Evolutionary conservation across 2,888 invertebrate genomes (phyloP).

Genomic region (Syrphus vitripennis): DNA sequence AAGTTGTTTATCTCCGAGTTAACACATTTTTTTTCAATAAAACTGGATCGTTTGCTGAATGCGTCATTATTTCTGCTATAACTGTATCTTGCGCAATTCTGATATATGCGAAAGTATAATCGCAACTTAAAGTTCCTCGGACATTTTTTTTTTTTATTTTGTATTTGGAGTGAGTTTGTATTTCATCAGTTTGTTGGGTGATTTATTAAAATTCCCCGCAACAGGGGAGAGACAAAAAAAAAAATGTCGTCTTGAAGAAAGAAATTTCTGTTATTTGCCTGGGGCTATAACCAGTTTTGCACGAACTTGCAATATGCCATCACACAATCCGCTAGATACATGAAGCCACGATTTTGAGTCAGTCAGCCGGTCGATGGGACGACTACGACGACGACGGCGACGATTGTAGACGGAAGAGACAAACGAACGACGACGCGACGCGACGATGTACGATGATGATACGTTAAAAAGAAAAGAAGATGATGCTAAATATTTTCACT

Average conservation of each 20-base stretch:
- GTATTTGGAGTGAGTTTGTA: too few relatives aligned
- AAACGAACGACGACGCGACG: not conserved
- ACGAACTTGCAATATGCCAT: slow-evolving; percentile 55
- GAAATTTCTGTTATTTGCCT: slow-evolving; percentile 24
- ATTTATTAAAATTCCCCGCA: slow-evolving; percentile 29
- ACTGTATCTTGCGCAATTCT: slow-evolving; percentile 66
- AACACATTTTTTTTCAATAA: not conserved
- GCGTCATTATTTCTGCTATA: slow-evolving; percentile 12
- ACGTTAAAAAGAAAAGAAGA: not conserved
- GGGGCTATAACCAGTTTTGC: slow-evolving; percentile 16
- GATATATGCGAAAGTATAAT: slow-evolving; percentile 26
- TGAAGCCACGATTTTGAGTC: slow-evolving; percentile 64
- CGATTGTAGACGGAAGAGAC: not conserved
- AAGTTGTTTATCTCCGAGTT: slow-evolving; percentile 42
- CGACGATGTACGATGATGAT: too few relatives aligned
- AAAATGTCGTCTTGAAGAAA: slow-evolving; percentile 1
- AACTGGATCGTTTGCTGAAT: slow-evolving; percentile 37
- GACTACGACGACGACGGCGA: not conserved
- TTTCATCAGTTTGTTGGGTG: not conserved
- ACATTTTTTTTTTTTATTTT: not conserved
- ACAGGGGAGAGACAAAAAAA: not conserved
- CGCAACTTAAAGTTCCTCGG: not conserved
- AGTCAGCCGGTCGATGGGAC: not conserved
- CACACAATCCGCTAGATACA: not conserved
- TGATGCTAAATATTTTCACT: slow-evolving; percentile 63